Conservation (phyloP, 2,797 vertebrate genomes). For the Parauchenoglanis ngamensis region DNA sequence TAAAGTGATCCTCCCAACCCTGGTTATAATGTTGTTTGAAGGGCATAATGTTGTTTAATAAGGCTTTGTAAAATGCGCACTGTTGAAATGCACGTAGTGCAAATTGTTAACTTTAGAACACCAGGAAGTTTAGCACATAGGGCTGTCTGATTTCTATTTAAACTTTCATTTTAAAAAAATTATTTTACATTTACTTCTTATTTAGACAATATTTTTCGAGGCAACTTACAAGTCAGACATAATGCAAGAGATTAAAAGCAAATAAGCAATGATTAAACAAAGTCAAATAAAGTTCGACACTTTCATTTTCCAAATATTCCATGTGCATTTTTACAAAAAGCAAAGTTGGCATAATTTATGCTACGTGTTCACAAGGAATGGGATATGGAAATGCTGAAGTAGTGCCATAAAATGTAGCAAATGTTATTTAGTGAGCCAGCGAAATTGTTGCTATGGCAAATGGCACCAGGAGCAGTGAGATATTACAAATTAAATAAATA, state of each 20-base stretch:
- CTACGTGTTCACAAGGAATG: not conserved
- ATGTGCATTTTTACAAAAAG: not conserved
- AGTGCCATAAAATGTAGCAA: not conserved
- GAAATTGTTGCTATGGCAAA: not conserved
- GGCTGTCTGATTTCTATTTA: not conserved
- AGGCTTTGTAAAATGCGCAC: not conserved
- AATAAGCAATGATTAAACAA: not conserved
- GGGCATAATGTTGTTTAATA: not conserved
- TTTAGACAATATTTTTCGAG: not conserved
- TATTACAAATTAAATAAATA: not conserved
- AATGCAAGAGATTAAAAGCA: not conserved
- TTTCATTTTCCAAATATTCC: not conserved
- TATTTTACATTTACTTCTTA: not conserved
- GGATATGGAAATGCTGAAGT: not conserved
- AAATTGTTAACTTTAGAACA: not conserved
- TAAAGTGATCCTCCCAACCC: too few species aligned
- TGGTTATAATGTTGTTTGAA: not conserved
- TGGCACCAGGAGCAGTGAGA: not conserved
- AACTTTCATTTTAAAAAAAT: not conserved
- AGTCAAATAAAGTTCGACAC: not conserved
- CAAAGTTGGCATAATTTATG: not conserved
- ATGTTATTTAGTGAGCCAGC: not conserved
- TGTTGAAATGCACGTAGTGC: not conserved
- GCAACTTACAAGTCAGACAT: not conserved
- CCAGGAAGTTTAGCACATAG: not conserved